phyloP scores from a whole-genome alignment of 2,113 vertebrate genomes.

The Phasianus colchicus region DNA sequence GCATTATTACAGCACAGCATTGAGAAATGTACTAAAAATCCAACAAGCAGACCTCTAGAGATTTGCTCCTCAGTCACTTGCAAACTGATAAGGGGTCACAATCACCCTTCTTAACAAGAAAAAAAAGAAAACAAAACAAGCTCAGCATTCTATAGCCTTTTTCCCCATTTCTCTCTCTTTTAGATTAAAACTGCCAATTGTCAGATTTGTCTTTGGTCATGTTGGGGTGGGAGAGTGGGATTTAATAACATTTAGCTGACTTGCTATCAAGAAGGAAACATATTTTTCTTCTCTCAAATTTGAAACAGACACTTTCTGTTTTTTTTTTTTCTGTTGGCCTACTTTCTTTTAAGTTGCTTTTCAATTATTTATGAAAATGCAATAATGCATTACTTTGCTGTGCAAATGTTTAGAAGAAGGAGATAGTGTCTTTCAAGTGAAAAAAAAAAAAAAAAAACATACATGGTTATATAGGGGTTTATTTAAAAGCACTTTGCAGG shows the following conservation, averaged over 20 bases:
- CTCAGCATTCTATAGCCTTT: not conserved
- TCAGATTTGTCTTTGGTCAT: slow-evolving; percentile 66
- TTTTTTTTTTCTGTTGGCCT: slow-evolving; percentile 63
- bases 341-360: slow-evolving; percentile 79
- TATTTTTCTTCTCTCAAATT: slow-evolving; percentile 69
- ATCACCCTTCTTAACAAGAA: not conserved
- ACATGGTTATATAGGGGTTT: slow-evolving; percentile 17
- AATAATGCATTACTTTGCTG: slow-evolving; percentile 78
- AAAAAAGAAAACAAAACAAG: not conserved
- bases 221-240: slow-evolving; percentile 36
- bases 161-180: not conserved
- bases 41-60: slow-evolving; percentile 39
- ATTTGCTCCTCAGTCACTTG: slow-evolving; percentile 12
- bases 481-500: slow-evolving; percentile 12
- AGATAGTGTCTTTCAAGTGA: slow-evolving; percentile 62
- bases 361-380: slow-evolving; percentile 83
- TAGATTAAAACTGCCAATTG: slow-evolving; percentile 15
- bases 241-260: slow-evolving; percentile 71
- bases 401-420: slow-evolving; percentile 70
- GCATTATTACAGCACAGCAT: slow-evolving; percentile 70
- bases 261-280: slow-evolving; percentile 72
- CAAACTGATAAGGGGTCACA: slow-evolving; percentile 25
- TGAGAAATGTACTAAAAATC: slow-evolving; percentile 41
- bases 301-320: slow-evolving; percentile 60
- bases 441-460: slow-evolving; percentile 53